These are phyloP conservation scores for Yponomeuta cagnagella DNA, from an alignment of 2,888 invertebrate genomes.

Conservation along the genomic window DNA sequence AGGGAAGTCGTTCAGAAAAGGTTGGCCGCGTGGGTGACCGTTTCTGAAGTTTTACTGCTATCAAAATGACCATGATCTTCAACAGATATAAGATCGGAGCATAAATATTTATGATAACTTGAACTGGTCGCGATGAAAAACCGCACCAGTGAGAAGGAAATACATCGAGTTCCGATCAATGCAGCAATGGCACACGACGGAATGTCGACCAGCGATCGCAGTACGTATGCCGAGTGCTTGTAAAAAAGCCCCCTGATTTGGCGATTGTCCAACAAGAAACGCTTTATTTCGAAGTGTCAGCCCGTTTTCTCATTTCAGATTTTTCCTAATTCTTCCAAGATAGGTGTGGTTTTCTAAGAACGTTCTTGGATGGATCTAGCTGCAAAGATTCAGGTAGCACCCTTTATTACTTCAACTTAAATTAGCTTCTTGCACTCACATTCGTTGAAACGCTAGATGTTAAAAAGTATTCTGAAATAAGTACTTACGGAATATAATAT, in stretches of 20 bases:
- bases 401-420: too few species aligned
- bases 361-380: too few species aligned
- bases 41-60: not conserved
- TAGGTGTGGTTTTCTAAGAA: too few species aligned
- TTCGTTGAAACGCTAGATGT: not conserved
- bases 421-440: too few species aligned
- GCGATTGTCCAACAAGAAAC: too few species aligned
- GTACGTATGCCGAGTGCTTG: not conserved
- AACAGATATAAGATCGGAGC: not conserved
- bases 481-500: too few species aligned
- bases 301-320: too few species aligned
- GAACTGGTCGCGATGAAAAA: constrained; percentile 31
- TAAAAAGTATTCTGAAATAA: not conserved
- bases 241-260: too few species aligned
- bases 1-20: not conserved
- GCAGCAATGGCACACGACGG: constrained; percentile 41
- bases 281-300: too few species aligned
- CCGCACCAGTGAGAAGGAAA: constrained; percentile 38
- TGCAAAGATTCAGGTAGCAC: too few species aligned
- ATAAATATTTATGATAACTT: constrained; percentile 48
- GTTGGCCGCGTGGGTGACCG: not conserved
- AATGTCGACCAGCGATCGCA: constrained; percentile 32
- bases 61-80: not conserved
- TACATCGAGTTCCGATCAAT: constrained; percentile 28
- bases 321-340: too few species aligned